Evolutionary conservation across 2,888 invertebrate genomes (phyloP), one percentile per base, ranked within the genome.

Genomic region (Drosophila formosana): DNA sequence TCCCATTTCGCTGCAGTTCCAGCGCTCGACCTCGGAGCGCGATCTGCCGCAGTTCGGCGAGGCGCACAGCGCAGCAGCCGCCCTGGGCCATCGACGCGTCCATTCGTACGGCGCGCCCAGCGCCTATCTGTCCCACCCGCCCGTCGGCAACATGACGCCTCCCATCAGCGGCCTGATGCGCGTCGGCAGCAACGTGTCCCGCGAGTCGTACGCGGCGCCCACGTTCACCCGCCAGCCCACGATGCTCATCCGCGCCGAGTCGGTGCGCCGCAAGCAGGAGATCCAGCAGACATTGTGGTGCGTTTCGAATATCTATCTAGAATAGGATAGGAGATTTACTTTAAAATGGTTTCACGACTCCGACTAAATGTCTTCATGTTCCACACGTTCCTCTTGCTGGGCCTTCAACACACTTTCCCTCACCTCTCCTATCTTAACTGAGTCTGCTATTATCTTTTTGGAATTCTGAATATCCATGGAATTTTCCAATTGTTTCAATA

Each of bases 191-290:
- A 85, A 81, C 25, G 49, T 75, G 4, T 91, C 91, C 0, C 82
- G 92, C 7, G 92, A 92, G 56, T 92, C 91, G 18, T 92, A 92
- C 75, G 92, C 92, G 0, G 90, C 91, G 13, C 92, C 92, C 18
- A 88, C 76, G 5, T 92, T 91, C 53, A 89, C 90, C 2, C 88
- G 91, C 0, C 91, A 91, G 65, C 89, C 91, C 0, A 91, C 92
- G 0, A 72, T 91, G 3, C 58, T 92, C 6, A 77, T 91, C 32
- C 87, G 92, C 4, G 90, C 91, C 23, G 92, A 92, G 37, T 91
- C 92, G 1, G 84, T 90, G 66, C 86, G 90, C 1, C 76, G 92
- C 0, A 90, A 90, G 55, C 76, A 90, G 39, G 91, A 91, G 70
- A 90, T 92, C 18, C 85, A 91, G 50, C 82, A 89, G 9, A 84